Evolutionary conservation across 2,888 invertebrate species (phyloP).

Genomic region (Deroplatys truncata): DNA sequence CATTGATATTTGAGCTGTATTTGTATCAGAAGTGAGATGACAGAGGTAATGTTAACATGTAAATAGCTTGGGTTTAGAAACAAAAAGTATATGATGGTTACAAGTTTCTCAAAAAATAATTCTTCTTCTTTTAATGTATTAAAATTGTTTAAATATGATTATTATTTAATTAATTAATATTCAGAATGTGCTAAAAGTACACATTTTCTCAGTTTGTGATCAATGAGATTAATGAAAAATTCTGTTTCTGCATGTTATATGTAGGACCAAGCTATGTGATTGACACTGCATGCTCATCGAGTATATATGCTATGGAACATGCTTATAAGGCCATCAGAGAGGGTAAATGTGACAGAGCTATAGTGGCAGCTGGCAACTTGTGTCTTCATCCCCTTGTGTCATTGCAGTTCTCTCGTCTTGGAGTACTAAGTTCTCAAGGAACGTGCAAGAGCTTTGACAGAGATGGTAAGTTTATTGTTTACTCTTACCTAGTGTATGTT

Average conservation of each 20-base stretch:
- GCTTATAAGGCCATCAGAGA: conserved; percentile 71
- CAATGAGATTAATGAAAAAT: no score
- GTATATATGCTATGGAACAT: conserved; percentile 80
- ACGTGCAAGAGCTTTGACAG: conserved; percentile 88
- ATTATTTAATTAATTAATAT: no score
- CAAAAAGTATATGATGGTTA: no score
- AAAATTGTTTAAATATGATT: no score
- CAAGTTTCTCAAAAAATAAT: no score
- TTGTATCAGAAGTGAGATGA: no score
- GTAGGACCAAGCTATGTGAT: conserved; percentile 78
- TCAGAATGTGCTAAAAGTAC: no score
- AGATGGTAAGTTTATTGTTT: conserved; percentile 42
- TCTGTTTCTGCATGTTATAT: conserved; percentile 10
- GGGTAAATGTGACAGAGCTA: conserved; percentile 82
- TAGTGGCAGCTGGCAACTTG: conserved; percentile 84
- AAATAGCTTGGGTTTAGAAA: no score
- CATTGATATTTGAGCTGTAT: no score
- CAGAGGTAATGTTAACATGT: no score
- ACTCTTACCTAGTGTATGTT: neutral
- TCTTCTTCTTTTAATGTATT: no score
- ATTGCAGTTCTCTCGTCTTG: conserved; percentile 71
- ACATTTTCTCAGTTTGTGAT: no score
- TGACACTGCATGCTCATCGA: conserved; percentile 95
- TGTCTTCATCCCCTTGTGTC: conserved; percentile 85
- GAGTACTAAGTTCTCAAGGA: conserved; percentile 78